These are phyloP conservation scores for Plagodis dolabraria DNA, from an alignment of 2,888 invertebrate species.

Conservation along the genomic window DNA sequence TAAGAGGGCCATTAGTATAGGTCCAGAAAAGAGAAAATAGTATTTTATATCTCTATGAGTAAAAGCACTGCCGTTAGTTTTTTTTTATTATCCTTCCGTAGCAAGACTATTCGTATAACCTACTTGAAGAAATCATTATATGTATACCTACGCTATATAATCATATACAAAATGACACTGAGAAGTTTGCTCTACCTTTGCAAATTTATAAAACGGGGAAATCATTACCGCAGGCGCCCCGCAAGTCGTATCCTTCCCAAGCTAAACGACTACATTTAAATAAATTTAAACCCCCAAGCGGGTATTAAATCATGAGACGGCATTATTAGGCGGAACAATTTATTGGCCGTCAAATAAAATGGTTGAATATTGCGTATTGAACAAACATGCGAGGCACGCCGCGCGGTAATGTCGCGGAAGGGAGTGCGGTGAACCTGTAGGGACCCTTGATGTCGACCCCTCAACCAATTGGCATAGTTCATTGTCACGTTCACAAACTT, in stretches of 20 bases:
- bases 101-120: slow-evolving; percentile 1
- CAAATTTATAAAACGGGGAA: slow-evolving; percentile 22
- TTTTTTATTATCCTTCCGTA: too few species aligned
- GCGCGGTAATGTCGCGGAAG: slow-evolving; percentile 36
- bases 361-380: slow-evolving; percentile 53
- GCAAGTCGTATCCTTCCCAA: slow-evolving; percentile 31
- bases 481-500: slow-evolving; percentile 23
- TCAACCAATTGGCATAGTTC: slow-evolving; percentile 15
- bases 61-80: slow-evolving; percentile 3
- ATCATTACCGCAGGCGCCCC: slow-evolving; percentile 34
- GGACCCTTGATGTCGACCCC: slow-evolving; percentile 32
- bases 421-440: slow-evolving; percentile 52
- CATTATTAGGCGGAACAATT: slow-evolving; percentile 50
- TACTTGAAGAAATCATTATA: too few species aligned
- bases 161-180: background rate
- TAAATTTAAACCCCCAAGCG: slow-evolving; percentile 49
- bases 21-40: too few species aligned
- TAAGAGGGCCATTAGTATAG: slow-evolving; percentile 1
- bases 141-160: too few species aligned
- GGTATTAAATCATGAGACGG: slow-evolving; percentile 52
- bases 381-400: slow-evolving; percentile 51
- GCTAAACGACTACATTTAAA: slow-evolving; percentile 50
- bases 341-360: slow-evolving; percentile 55
- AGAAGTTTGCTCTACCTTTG: slow-evolving; percentile 21
- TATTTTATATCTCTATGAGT: too few species aligned